Evolutionary conservation across 1,140 invertebrate genomes (phyloP), one percentile per base, ranked within the genome.

Genomic region (Orius laevigatus): DNA sequence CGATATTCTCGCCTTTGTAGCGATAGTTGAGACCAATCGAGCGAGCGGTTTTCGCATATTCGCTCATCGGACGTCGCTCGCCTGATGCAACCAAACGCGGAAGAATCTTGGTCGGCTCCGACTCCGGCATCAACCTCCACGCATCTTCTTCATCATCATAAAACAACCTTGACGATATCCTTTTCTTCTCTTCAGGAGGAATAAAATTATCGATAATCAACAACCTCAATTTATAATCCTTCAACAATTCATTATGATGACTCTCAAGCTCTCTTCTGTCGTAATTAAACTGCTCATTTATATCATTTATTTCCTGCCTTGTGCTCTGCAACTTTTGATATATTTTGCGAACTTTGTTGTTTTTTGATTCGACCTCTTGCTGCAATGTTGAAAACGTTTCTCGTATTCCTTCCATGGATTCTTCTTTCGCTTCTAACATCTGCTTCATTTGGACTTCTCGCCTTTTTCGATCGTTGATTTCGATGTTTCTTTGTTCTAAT

Each of bases 131-230:
- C 60, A 60, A 71, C 66, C 54, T 55, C 90, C 90, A 97, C 38
- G 76, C 71, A 59, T 95, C 89, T 51, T 83, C 71, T 59, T 87
- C 82, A 57, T 96, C 91, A 63, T 95, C 86, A 65, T 84, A 94
- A 18, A 76, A 70, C 57, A 76, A 79, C 57, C 76, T 75, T 56
- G 65, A 78, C 55, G 81, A 70, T n/a, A 96, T 76, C 56, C 84
- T 79, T 40, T 79, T 76, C 57, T 88, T 82, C 41, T 95, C 51
- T 49, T 53, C 46, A 6, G 76, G 71, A 9, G 93, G 92, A 59
- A 98, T 90, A 64, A 98, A 98, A 66, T 95, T 95, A 58, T 97
- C 92, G 49, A 97, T 92, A 36, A 96, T 84, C 8, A 95, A 70
- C 59, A 85, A 76, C 50, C 80, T 77, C n/a, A 84, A 68, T 55